phyloP scores from a whole-genome alignment of 2,797 vertebrate species.

The Kryptopterus vitreolus region DNA sequence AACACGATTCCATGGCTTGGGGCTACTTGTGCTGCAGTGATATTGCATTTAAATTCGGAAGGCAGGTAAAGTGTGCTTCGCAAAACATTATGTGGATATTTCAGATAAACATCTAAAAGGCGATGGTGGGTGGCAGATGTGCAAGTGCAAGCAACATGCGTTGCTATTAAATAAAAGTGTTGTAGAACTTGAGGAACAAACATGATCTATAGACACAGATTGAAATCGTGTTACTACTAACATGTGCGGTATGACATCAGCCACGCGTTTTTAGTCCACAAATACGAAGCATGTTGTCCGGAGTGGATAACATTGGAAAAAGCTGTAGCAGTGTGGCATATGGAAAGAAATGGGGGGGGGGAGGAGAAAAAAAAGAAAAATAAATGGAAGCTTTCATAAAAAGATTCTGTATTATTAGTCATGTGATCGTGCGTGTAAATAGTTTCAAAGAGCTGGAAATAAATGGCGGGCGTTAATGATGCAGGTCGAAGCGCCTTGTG shows the following conservation, averaged over 20 bases:
- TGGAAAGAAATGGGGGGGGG: too few relatives aligned
- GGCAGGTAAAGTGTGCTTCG: not conserved
- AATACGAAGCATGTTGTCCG: too few relatives aligned
- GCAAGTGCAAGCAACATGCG: not conserved
- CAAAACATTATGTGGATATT: not conserved
- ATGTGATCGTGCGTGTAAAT: too few relatives aligned
- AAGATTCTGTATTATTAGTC: too few relatives aligned
- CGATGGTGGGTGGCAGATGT: not conserved
- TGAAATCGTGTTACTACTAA: not conserved
- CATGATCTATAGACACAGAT: not conserved
- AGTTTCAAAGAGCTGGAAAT: too few relatives aligned
- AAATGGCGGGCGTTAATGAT: too few relatives aligned
- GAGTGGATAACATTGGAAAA: too few relatives aligned
- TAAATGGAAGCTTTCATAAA: too few relatives aligned
- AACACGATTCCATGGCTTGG: not conserved
- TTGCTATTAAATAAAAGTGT: not conserved
- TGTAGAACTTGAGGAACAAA: not conserved
- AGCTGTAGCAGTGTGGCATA: too few relatives aligned
- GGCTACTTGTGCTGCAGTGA: not conserved
- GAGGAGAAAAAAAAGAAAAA: too few relatives aligned
- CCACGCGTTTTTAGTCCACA: too few relatives aligned
- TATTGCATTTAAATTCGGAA: not conserved
- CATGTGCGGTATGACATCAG: not conserved
- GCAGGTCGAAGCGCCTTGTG: too few relatives aligned
- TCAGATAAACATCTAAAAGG: not conserved